Base-by-base conservation (phyloP, 2,888 invertebrate genomes). In the Macaria notata region DNA sequence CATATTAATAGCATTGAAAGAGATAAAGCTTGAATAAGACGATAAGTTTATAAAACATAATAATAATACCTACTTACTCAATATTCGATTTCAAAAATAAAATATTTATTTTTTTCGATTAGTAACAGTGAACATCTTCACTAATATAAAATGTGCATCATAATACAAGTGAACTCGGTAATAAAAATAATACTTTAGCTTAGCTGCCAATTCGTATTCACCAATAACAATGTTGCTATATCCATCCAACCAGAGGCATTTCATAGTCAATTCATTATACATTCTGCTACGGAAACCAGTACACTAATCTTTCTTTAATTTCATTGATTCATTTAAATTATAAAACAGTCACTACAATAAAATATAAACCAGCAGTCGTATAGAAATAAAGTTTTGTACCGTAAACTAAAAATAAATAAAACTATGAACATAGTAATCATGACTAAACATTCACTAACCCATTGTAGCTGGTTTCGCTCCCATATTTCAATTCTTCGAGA, bases 341-440 rank as follows among this genome's bases (percentile, higher is more conserved):
- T 36, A 4, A 6, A 36, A 36, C 4, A 6, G 33, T 7, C 3
- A 36, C 33, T 6, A 2, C 33, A 2, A 2, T 36, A 7, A 36
- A 36, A 36, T 36, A 41, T 8, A 41, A 41, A 9, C 9, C 8
- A 9, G 41, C 9, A 41, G 41, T 8, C 41, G 7, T 5, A 41
- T 9, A 33, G 48, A 60, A 59, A 50, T 59, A 52, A 54, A 59
- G n/a, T 53, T 68, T 68, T 70, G 67, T 70, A 70, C 69, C 65
- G 63, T 56, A 39, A 55, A 60, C 30, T 61, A 63, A 65, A 62
- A 59, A 60, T 56, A 58, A 57, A 67, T 61, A 60, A 49, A 48
- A 47, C 56, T 48, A 60, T 60, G 30, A 56, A 62, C 49, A 56
- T 52, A 52, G 31, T 54, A 46, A 63, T 60, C 56, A 63, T 64